phyloP scores from a whole-genome alignment of 2,113 vertebrate species.

The Eupsittula cactorum region DNA sequence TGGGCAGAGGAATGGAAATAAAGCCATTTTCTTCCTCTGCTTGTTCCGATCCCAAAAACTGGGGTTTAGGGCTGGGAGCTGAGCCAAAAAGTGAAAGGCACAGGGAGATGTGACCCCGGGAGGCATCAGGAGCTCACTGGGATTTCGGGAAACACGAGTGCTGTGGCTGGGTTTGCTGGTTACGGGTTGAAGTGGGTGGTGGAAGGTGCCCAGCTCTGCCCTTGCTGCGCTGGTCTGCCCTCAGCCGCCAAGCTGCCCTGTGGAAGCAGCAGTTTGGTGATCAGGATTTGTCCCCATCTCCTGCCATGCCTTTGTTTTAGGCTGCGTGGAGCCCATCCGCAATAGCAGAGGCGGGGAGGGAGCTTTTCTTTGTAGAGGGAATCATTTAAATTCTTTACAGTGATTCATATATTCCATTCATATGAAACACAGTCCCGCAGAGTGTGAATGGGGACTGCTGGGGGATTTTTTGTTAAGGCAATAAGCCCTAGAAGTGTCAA shows the following conservation, averaged over 20 bases:
- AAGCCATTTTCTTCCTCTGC: neutral
- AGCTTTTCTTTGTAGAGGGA: constrained; percentile 53
- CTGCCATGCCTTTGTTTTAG: constrained; percentile 57
- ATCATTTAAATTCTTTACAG: constrained; percentile 57
- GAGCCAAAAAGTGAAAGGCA: neutral
- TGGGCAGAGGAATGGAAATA: neutral
- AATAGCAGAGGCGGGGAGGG: constrained; percentile 2
- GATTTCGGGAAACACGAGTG: neutral
- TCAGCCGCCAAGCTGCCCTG: neutral
- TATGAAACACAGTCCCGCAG: constrained; percentile 33
- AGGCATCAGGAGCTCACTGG: neutral
- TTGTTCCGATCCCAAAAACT: neutral
- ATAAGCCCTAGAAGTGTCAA: constrained; percentile 55
- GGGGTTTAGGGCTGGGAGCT: neutral
- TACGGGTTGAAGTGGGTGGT: neutral
- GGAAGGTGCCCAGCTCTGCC: neutral
- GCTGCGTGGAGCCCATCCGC: neutral
- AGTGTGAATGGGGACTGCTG: constrained; percentile 57
- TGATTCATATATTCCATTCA: constrained; percentile 74
- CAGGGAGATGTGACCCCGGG: neutral
- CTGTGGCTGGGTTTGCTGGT: neutral
- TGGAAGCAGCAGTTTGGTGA: neutral
- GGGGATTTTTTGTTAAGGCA: constrained; percentile 41
- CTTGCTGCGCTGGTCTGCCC: neutral
- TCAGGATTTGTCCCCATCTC: neutral